Conservation (phyloP, 2,797 vertebrate genomes). For the Vultur gryphus region DNA sequence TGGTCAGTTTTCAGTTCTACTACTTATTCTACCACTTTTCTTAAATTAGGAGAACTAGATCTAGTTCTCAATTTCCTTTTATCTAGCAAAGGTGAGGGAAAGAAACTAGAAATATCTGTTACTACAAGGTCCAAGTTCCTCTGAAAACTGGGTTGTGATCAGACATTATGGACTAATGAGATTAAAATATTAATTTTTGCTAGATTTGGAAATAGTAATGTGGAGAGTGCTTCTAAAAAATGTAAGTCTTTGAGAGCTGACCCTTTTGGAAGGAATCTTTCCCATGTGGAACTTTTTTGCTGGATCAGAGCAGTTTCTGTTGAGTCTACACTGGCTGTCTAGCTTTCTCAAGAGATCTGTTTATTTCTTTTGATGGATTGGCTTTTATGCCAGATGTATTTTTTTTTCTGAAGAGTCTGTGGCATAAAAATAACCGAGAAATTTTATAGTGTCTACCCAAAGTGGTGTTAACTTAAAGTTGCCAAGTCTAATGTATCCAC, state of each 20-base stretch:
- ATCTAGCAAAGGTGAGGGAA: background rate
- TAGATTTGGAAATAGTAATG: background rate
- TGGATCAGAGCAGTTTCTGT: conserved; percentile 23
- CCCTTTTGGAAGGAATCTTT: background rate
- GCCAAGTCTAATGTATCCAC: background rate
- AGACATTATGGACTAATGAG: background rate
- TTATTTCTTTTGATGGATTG: conserved; percentile 35
- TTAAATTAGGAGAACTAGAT: background rate
- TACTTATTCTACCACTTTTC: background rate
- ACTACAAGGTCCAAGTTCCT: background rate
- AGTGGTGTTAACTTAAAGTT: background rate
- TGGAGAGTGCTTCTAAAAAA: background rate
- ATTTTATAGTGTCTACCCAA: background rate
- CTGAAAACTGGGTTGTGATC: background rate
- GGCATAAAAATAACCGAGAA: conserved; percentile 26
- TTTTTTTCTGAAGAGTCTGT: background rate
- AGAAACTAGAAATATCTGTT: background rate
- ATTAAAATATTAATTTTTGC: background rate
- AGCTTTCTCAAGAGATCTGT: conserved; percentile 5
- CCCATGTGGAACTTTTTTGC: background rate
- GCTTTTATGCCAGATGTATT: background rate
- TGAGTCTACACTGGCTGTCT: background rate
- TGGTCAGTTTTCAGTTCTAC: background rate
- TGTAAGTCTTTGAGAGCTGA: background rate
- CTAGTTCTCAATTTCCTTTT: background rate